Base-by-base conservation (phyloP, 1,140 invertebrate genomes). In the Drosophila bipectinata region DNA sequence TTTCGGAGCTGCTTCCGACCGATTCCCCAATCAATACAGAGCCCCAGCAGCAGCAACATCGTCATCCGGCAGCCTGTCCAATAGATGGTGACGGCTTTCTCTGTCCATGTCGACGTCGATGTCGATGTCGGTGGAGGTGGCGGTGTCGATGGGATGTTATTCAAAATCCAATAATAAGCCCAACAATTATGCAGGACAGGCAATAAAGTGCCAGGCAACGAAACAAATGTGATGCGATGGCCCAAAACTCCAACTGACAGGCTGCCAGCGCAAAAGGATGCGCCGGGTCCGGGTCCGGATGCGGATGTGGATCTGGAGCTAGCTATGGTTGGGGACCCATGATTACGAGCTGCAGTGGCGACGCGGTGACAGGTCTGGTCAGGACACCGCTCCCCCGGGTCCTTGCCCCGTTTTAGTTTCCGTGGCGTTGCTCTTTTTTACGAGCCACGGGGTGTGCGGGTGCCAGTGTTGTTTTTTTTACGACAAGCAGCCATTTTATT, bases 311-410 rank as follows among this genome's bases (percentile, higher is more conserved):
- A 37, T 12, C 34, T 12, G 51, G 58, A 14, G 21, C 44, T 53
- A 30, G 28, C 21, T 37, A n/a, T 10, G 37, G 15, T 21, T 24
- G 45, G 37, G 39, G 52, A 45, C 67, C 64, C 80, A 72, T 85
- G 80, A 77, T 79, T 79, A 84, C 80, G 81, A 77, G 80, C 59
- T 77, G 81, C 81, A 77, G 59, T 80, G 81, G 81, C 80, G 77
- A 85, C 68, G 77, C 73, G 72, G 48, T 85, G 80, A 84, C 81
- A 85, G 80, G 66, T 54, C 67, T 47, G 77, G 77, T 64, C 71
- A 64, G 59, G 60, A 67, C 9, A 10, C 26, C 9, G 44, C 18
- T 48, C 30, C 59, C 45, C 28, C n/a, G 37, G 21, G 52, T 51
- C 18, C 45, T 34, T 37, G 48, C 26, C 18, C 14, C 7, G 37